Percentiles rank a stretch among this genome's conserved stretches.
Conservation (phyloP, 2,797 vertebrate species). For the Erpetoichthys calabaricus region DNA sequence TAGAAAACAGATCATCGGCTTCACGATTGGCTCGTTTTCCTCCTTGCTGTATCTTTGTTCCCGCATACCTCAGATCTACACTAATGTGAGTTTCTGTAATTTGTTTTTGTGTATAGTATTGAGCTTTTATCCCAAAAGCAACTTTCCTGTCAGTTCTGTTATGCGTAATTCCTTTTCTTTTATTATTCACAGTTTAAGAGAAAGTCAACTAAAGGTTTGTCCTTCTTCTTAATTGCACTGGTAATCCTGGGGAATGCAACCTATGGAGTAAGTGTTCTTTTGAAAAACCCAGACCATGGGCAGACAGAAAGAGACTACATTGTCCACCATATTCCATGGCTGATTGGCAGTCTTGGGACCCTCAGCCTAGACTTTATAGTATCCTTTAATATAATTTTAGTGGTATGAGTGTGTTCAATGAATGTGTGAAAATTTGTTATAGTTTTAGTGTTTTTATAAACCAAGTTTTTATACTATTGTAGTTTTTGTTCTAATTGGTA, state of each 20-base stretch:
- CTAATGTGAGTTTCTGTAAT: slow-evolving; percentile 67
- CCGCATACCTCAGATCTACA: slow-evolving; percentile 79
- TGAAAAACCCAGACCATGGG: slow-evolving; percentile 72
- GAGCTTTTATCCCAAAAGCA: too few relatives aligned
- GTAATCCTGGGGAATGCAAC: slow-evolving; percentile 80
- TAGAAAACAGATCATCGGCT: slow-evolving; percentile 67
- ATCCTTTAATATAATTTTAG: slow-evolving; percentile 58
- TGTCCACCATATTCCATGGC: slow-evolving; percentile 85
- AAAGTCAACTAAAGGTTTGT: slow-evolving; percentile 76
- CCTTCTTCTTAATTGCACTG: slow-evolving; percentile 76
- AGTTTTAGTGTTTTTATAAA: too few relatives aligned
- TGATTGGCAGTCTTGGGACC: slow-evolving; percentile 84
- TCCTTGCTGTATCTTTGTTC: slow-evolving; percentile 78
- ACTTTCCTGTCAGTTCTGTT: too few relatives aligned
- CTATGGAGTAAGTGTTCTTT: slow-evolving; percentile 74
- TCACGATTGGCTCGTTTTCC: slow-evolving; percentile 70
- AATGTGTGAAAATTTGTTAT: too few relatives aligned
- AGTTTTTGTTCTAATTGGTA: too few relatives aligned
- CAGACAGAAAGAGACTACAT: slow-evolving; percentile 61
- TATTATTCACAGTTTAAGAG: slow-evolving; percentile 54
- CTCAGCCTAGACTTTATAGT: slow-evolving; percentile 68
- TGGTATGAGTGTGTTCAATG: not conserved
- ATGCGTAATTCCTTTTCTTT: too few relatives aligned
- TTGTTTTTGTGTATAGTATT: too few relatives aligned
- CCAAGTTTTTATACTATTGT: too few relatives aligned